Evolutionary conservation across 53 echinoderm and acorn worm species (phyloP), one percentile per base, ranked within the genome.

Genomic region (Echinometra lucunter): DNA sequence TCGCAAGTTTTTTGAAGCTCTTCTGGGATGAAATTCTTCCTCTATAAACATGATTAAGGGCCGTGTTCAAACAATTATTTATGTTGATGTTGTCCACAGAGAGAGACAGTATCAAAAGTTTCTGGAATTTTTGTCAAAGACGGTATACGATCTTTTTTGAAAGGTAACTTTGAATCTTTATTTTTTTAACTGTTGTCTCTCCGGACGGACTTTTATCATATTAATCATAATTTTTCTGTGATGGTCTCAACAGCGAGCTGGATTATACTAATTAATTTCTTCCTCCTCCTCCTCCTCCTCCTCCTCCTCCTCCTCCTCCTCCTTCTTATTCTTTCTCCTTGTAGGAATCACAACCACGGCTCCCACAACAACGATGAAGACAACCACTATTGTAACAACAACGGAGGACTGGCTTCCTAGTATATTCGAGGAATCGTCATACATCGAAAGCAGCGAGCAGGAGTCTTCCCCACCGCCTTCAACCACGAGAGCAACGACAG

Each of bases 381-480:
- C 94, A 35, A 87, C 93, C 13, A 89, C 85, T n/a, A 37, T 58
- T 23, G 25, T 87, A 21, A 91, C 92, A 58, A 87, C 93, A 38
- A 94, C 94, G 15, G 94, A 95, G 30, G 94, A 93, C 74, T 95
- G 95, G 95, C 40, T 95, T 25, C 95, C 95, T 15, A 88, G 88
- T 40, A 66, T 66, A 27, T 96, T 96, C 60, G 45, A 44, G 10
- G 95, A 95, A 70, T 95, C 95, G 3, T 96, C 96, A 19, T 91
- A 90, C 94, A 38, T 95, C 45, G 45, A 66, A 30, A 15, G 30
- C 23, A 60, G 60, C 28, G 25, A 45, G 45, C 32, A 15, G 17
- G 45, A 66, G 28, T 28, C 91, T 21, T 44, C 89, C 37, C 30
- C 74, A 16, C 37, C 27, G 32, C 47, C 82, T 45, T n/a, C 78